Base-by-base conservation (phyloP, 2,797 vertebrate genomes). In the Luscinia luscinia region DNA sequence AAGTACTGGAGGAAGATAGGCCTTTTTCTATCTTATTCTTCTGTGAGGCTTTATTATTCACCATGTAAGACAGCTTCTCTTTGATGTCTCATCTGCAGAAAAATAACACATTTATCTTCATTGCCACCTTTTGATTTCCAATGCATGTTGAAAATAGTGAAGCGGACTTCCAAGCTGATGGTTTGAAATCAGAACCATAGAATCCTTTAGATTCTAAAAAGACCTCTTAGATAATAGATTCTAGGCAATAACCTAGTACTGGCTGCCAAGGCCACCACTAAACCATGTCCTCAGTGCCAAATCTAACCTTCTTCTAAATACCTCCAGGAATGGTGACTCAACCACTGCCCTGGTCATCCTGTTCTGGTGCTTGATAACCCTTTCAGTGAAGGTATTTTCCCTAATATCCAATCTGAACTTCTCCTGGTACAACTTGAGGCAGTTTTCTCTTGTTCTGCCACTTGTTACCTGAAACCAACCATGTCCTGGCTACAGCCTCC, bases 381-480 rank as follows among this genome's bases (percentile, higher is more conserved):
- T 45, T 38, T 49, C 18, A 22, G 21, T 20, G 48, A 55, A 66
- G 52, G 69, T 22, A 9, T n/a, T 49, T 87, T 84, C 40, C 30
- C 6, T 58, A 10, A 40, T 40, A 45, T 28, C 8, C 5, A 36
- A 2, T 13, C 15, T 80, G 59, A 92, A 55, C 30, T 6, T 85
- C 17, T 24, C 5, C 7, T 30, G 17, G 41, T 5, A 4, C 12
- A 64, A 12, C 36, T 15, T 54, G 32, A 69, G 16, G 18, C 9
- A 16, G 4, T 68, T 78, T 83, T 48, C 13, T 45, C 8, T 28
- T 24, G 1, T 58, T 38, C 22, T 46, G 18, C 40, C 5, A 1
- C 45, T 46, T 9, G 3, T 57, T 45, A 30, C 17, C 9, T 40
- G 61, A 69, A 34, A 68, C 2, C 0, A 6, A 3, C 5, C 0